phyloP scores from a whole-genome alignment of 2,797 vertebrate genomes.

The Sebastes steindachneri region DNA sequence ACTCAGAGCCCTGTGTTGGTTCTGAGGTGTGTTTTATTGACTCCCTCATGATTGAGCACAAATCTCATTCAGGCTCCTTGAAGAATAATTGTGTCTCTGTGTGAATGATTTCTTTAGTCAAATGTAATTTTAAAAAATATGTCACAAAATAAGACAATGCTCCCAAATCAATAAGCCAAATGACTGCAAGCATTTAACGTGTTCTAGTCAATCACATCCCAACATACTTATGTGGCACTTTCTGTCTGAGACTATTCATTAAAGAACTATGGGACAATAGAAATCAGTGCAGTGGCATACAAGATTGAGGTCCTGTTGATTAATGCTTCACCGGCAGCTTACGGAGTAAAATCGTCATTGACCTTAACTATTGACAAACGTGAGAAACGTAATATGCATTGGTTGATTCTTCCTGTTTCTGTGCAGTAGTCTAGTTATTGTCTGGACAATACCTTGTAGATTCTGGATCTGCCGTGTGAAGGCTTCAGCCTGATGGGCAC shows the following conservation, averaged over 20 bases:
- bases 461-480: constrained; percentile 93
- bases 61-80: neutral
- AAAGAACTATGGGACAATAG: neutral
- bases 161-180: neutral
- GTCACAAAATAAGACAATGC: neutral
- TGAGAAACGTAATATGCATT: neutral
- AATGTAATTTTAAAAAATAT: neutral
- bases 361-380: neutral
- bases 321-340: neutral
- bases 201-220: neutral
- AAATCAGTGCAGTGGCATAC: constrained; percentile 5
- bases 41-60: neutral
- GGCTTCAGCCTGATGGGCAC: constrained; percentile 91
- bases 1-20: neutral
- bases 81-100: neutral
- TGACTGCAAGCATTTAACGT: neutral
- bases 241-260: constrained; percentile 9
- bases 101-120: neutral
- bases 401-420: neutral
- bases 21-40: neutral
- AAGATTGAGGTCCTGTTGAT: neutral
- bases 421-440: neutral
- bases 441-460: constrained; percentile 85
- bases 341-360: neutral
- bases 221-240: neutral